Base-by-base conservation (phyloP, 2,797 vertebrate species). In the Tauraco hartlaubi region DNA sequence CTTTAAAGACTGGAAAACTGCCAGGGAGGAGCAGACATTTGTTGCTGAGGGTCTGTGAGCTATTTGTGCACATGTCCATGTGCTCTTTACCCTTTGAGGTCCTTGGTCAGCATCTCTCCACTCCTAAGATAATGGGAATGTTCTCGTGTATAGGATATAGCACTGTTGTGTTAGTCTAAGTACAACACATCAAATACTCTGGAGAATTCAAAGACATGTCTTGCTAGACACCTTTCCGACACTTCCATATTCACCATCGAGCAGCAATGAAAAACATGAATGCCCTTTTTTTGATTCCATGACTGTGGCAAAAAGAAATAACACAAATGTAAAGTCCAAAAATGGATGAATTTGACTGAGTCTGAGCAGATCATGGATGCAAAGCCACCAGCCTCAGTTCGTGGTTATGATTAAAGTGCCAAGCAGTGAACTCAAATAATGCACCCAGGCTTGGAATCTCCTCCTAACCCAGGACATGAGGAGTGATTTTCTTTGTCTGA, bases 31-130 rank as follows among this genome's bases (percentile, higher is more conserved):
- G 37, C 49, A 86, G 22, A 35, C 11, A 31, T 31, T 44, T 8
- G 2, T 35, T 41, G 64, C 23, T 49, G 62, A 63, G 59, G 48
- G 37, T 72, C 29, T 72, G 49, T 67, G 62, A 66, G 66, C 23
- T 83, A 35, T 55, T 33, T 13, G 9, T 12, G 28, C 3, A 3
- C 12, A 8, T 5, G 1, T 9, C 16, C 26, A 3, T 2, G 43
- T 37, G 43, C 58, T 64, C 41, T 67, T 56, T 8, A 13, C 37
- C 12, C 16, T 63, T n/a, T 49, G 43, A 64, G 13, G 15, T 9
- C 56, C 48, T 56, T 78, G 52, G 26, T 11, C 71, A 75, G 39
- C 33, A 31, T 12, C 35, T 39, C 76, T 51, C 16, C 26, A 4
- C 33, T 72, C 19, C 69, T 37, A 15, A 28, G 19, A 19, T 2